phyloP scores from a whole-genome alignment of 2,113 vertebrate genomes.

The Cynocephalus volans region DNA sequence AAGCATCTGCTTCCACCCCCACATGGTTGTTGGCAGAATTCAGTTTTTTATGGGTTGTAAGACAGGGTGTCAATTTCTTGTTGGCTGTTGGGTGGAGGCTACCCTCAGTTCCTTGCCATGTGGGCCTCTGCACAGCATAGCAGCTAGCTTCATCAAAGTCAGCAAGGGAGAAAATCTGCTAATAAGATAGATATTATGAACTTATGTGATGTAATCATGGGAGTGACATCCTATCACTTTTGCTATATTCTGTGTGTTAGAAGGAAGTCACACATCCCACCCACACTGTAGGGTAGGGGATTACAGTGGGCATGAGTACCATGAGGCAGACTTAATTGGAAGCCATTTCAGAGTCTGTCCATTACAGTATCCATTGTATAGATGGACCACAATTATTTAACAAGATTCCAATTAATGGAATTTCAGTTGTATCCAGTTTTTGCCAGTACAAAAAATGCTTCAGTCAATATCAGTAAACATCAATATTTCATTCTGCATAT shows the following conservation, averaged over 20 bases:
- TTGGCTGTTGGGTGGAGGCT: background rate
- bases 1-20: background rate
- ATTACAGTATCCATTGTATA: background rate
- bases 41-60: background rate
- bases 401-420: background rate
- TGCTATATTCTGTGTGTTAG: background rate
- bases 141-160: background rate
- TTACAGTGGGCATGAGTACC: background rate
- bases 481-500: background rate
- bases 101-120: background rate
- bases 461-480: background rate
- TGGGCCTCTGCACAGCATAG: background rate
- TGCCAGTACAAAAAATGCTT: background rate
- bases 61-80: background rate
- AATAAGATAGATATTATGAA: background rate
- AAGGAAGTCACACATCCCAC: background rate
- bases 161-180: background rate
- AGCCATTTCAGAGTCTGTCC: background rate
- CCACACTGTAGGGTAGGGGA: background rate
- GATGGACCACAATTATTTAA: background rate
- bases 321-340: background rate
- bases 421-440: conserved; percentile 5
- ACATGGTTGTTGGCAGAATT: background rate
- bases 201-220: background rate
- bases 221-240: background rate